phyloP scores from a whole-genome alignment of 2,113 vertebrate genomes.

The Camelus dromedarius region DNA sequence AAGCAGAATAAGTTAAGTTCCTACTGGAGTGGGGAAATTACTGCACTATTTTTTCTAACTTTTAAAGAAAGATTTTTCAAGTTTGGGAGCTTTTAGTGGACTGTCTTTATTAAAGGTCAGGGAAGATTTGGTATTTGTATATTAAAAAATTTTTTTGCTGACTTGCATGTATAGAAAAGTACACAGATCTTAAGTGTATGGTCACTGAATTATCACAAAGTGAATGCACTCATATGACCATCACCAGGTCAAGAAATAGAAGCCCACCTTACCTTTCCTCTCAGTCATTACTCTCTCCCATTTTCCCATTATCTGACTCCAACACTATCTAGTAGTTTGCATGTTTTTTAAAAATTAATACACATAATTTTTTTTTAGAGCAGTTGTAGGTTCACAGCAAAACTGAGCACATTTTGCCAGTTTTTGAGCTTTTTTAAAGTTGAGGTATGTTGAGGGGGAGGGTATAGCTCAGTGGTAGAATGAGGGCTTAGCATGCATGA shows the following conservation, averaged over 20 bases:
- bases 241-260: neutral
- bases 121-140: slow-evolving; percentile 37
- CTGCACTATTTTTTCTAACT: slow-evolving; percentile 14
- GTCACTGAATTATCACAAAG: slow-evolving; percentile 20
- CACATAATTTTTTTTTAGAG: neutral
- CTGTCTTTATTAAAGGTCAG: slow-evolving; percentile 41
- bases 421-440: slow-evolving; percentile 7
- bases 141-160: slow-evolving; percentile 23
- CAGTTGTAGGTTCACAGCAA: slow-evolving; percentile 14
- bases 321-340: neutral
- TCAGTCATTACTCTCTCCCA: neutral
- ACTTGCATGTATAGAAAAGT: neutral
- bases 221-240: neutral
- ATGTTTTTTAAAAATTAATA: neutral
- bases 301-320: neutral
- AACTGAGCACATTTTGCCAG: neutral
- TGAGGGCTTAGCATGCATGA: too few species aligned
- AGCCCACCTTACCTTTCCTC: neutral
- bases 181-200: neutral
- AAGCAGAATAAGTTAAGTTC: slow-evolving; percentile 36
- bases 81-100: neutral
- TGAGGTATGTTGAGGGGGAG: neutral
- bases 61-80: slow-evolving; percentile 39
- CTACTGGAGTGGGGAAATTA: neutral
- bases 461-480: too few species aligned